A percentile compares a stretch with the other conserved stretches of the same genome.
phyloP scores from a whole-genome alignment of 2,113 vertebrate species.

The Otus sunia region DNA sequence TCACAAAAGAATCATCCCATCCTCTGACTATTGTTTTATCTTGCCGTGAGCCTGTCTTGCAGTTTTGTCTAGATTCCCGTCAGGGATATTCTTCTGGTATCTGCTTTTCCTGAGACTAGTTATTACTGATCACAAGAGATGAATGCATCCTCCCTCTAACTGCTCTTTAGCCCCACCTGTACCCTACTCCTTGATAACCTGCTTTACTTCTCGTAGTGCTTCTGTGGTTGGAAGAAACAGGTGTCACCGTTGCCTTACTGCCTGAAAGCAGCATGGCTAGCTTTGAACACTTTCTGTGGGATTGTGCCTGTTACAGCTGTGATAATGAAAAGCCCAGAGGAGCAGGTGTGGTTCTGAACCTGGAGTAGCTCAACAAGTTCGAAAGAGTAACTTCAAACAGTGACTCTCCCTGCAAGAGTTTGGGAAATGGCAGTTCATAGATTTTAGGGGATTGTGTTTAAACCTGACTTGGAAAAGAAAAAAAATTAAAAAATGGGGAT shows the following conservation, averaged over 20 bases:
- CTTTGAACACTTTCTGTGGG: background rate
- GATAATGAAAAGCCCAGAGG: background rate
- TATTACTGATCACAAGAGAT: background rate
- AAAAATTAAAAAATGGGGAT: background rate
- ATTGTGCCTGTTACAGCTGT: background rate
- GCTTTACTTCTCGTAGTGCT: background rate
- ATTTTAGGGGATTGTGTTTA: background rate
- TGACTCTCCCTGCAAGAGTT: background rate
- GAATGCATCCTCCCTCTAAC: background rate
- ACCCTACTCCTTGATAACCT: background rate
- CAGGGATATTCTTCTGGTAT: background rate
- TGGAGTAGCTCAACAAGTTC: background rate
- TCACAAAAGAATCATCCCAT: background rate
- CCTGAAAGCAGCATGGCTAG: background rate
- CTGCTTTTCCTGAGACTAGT: background rate
- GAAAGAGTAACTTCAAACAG: background rate
- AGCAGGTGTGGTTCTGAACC: background rate
- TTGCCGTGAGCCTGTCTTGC: background rate
- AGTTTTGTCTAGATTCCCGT: background rate
- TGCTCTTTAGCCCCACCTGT: background rate
- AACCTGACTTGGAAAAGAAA: background rate
- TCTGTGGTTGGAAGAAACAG: background rate
- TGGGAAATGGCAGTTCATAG: background rate
- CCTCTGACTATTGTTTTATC: background rate
- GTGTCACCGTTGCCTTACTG: background rate